These are phyloP conservation scores for Ceratoteleas bidentatus DNA, from an alignment of 1,140 invertebrate species.

Conservation along the genomic window DNA sequence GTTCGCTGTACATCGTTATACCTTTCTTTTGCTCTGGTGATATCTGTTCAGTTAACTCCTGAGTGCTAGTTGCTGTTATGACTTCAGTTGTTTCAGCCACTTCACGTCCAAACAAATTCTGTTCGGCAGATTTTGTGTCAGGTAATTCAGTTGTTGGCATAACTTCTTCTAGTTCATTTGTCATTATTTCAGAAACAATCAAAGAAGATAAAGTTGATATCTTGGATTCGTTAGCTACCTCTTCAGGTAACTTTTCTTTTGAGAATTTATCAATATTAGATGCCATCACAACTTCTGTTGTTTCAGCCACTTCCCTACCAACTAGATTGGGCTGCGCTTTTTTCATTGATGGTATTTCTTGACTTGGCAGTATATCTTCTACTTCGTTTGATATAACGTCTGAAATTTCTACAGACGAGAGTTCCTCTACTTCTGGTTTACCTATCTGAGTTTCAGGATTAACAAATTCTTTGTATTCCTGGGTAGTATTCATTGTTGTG, in stretches of 20 bases:
- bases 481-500: constrained; percentile 50
- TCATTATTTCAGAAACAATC: constrained; percentile 68
- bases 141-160: constrained; percentile 57
- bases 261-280: constrained; percentile 27
- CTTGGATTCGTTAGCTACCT: constrained; percentile 59
- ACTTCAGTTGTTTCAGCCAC: constrained; percentile 65
- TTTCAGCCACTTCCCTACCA: constrained; percentile 68
- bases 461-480: constrained; percentile 45
- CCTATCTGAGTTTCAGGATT: constrained; percentile 61
- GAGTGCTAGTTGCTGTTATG: constrained; percentile 62
- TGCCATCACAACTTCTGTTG: constrained; percentile 57
- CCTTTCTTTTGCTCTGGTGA: constrained; percentile 66
- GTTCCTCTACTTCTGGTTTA: constrained; percentile 59
- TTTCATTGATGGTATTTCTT: constrained; percentile 55
- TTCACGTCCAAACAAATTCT: constrained; percentile 70
- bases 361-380: constrained; percentile 51
- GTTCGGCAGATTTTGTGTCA: constrained; percentile 64
- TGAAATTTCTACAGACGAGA: constrained; percentile 56
- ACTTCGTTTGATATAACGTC: constrained; percentile 66
- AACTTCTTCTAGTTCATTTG: constrained; percentile 68
- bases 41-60: constrained; percentile 41
- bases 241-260: constrained; percentile 40
- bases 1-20: constrained; percentile 61
- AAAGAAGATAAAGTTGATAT: constrained; percentile 71
- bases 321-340: constrained; percentile 54